phyloP scores from a whole-genome alignment of 2,797 vertebrate genomes.

The Myotis findleyi region DNA sequence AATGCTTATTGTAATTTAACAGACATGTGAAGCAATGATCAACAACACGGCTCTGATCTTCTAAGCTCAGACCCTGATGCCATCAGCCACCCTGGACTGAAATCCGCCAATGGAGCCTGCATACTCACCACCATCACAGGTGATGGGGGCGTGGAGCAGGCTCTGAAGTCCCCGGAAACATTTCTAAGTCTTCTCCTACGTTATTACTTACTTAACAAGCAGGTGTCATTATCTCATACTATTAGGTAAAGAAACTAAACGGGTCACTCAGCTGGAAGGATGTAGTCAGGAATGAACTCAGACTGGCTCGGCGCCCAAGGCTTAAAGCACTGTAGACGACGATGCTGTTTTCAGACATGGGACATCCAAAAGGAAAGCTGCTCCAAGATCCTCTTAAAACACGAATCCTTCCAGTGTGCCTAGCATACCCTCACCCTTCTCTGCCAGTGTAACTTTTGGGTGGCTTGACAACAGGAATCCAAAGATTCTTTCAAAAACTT shows the following conservation, averaged over 20 bases:
- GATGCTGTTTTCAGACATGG: not conserved
- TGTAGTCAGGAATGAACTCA: not conserved
- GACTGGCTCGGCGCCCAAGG: not conserved
- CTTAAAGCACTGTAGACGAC: no score
- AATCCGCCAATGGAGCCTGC: not conserved
- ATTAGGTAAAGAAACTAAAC: not conserved
- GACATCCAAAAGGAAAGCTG: not conserved
- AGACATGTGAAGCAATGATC: constrained; percentile 15
- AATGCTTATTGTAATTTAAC: constrained; percentile 66
- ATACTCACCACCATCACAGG: accelerated
- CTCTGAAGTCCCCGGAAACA: not conserved
- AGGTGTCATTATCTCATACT: not conserved
- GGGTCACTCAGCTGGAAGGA: not conserved
- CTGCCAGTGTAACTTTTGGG: not conserved
- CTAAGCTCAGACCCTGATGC: not conserved
- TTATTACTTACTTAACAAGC: not conserved
- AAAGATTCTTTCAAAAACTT: not conserved
- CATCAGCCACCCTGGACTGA: not conserved
- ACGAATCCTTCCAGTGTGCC: not conserved
- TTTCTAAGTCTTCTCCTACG: not conserved
- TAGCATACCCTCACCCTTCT: not conserved
- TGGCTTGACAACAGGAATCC: not conserved
- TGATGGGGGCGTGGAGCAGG: accelerated
- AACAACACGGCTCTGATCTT: not conserved
- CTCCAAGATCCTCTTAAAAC: not conserved